Evolutionary conservation across 2,797 vertebrate genomes (phyloP), one percentile per base, ranked within the genome.

Genomic region (Sphenodon punctatus): DNA sequence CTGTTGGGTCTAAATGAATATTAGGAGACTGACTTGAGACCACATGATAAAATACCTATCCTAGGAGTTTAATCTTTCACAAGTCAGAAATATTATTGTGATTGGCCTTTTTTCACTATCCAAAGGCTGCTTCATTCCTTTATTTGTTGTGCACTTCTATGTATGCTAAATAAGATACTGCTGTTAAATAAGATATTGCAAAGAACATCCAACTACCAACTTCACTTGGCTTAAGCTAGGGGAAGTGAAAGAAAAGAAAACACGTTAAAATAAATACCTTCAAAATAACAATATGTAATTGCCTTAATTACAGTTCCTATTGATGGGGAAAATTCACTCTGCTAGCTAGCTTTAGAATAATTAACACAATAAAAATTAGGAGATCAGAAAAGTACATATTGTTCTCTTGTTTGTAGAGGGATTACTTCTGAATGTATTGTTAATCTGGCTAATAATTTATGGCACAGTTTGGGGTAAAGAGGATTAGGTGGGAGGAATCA

Each of bases 401-500:
- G 42, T 80, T 84, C 85, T 71, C 64, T 82, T 85, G 45, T 89
- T 89, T 86, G 70, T 45, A 75, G 85, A 85, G 72, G 27, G 10
- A 84, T 93, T 89, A 82, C 56, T 84, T 27, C 13, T 93, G 55
- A 89, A 87, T 80, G 64, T 79, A 74, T 8, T 81, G 27, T 48
- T 92, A 89, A 90, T 91, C 86, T 92, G 58, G 59, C 46, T 87
- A 89, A 85, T 71, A 65, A 30, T 82, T 92, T 91, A 74, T 80
- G 30, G 51, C 85, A 70, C 63, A 82, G 36, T 92, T 88, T 76
- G 63, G 61, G 80, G 51, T 51, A 87, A 89, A 90, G 70, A 66
- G n/a, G 69, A 91, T 93, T 93, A 80, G 38, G 59, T 86, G 74
- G 32, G 82, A 90, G 38, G 65, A 89, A 87, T 90, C 87, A 93